Conservation (phyloP, 2,113 vertebrate genomes). For the Prionailurus bengalensis region DNA sequence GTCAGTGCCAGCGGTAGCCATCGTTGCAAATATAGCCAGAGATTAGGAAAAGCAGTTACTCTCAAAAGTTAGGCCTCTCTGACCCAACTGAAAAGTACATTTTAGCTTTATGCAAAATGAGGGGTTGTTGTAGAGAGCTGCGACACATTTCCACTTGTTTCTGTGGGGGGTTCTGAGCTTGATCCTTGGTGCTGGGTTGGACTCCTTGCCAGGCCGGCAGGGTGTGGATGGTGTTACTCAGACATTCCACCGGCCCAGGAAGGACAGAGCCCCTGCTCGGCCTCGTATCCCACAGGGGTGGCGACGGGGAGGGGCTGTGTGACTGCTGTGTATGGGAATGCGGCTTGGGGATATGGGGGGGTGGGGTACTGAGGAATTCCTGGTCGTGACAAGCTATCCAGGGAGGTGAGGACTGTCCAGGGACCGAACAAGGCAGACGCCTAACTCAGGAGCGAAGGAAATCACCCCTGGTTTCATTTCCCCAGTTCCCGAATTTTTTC, state of each 20-base stretch:
- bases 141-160: not conserved
- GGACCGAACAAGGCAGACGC: not conserved
- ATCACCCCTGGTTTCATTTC: conserved; percentile 20
- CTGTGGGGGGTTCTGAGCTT: not conserved
- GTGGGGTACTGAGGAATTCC: not conserved
- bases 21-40: not conserved
- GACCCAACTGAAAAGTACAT: not conserved
- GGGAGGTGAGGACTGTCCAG: not conserved
- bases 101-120: conserved; percentile 10
- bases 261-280: not conserved
- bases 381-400: not conserved
- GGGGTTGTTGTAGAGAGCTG: conserved; percentile 32
- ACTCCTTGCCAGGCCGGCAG: conserved; percentile 20
- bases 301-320: not conserved
- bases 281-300: conserved; percentile 34
- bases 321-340: not conserved
- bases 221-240: conserved; percentile 29
- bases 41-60: not conserved
- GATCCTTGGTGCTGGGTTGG: not conserved
- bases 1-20: not conserved
- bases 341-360: not conserved
- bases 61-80: not conserved
- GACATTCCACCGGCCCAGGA: conserved; percentile 46
- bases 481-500: not conserved
- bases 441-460: conserved; percentile 6